Percentiles rank a stretch among this genome's conserved stretches.
phyloP scores from a whole-genome alignment of 2,113 vertebrate genomes.

The Orthonyx spaldingii region DNA sequence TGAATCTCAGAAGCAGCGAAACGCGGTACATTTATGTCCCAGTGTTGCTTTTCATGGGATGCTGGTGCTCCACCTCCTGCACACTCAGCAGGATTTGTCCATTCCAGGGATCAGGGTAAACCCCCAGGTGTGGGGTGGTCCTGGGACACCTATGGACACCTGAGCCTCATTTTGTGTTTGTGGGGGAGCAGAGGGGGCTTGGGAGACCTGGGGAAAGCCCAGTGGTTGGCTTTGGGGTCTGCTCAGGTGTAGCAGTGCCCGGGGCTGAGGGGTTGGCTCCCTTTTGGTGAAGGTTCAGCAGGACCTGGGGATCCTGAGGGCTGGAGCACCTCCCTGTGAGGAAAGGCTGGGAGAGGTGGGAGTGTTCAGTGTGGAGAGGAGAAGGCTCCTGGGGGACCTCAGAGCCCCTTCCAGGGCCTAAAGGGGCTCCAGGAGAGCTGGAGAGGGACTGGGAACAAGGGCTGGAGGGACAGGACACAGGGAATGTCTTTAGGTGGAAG shows the following conservation, averaged over 20 bases:
- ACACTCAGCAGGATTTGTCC: fast-evolving
- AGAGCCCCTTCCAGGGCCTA: fast-evolving
- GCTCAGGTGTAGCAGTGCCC: neutral
- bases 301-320: neutral
- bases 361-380: fast-evolving
- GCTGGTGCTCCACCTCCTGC: neutral
- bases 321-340: neutral
- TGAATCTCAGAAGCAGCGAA: neutral
- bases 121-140: fast-evolving
- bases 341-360: neutral
- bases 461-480: neutral
- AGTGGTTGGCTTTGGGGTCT: neutral
- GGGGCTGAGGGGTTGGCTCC: fast-evolving
- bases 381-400: neutral
- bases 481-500: fast-evolving
- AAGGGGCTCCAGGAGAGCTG: neutral
- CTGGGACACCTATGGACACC: fast-evolving
- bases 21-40: fast-evolving
- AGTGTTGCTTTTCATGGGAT: neutral
- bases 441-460: neutral
- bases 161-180: fast-evolving
- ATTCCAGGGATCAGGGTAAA: fast-evolving
- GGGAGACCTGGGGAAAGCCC: neutral
- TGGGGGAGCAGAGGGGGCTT: neutral
- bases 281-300: neutral